These are phyloP conservation scores for Eupleurogrammus muticus DNA, from an alignment of 2,797 vertebrate genomes.

Conservation along the genomic window DNA sequence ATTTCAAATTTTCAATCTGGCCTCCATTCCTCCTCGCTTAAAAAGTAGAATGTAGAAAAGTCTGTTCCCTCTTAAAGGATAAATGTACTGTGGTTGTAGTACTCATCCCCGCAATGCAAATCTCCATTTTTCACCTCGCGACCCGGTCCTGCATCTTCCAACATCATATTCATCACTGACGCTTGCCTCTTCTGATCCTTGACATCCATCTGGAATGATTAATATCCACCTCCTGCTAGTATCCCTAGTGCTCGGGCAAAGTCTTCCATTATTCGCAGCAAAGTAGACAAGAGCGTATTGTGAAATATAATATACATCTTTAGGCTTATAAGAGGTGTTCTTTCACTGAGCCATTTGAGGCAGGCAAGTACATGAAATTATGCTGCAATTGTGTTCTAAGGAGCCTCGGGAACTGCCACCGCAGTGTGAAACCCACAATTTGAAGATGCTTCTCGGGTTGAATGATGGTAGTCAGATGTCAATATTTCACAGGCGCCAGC, in stretches of 20 bases:
- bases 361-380: slow-evolving; percentile 3
- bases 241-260: slow-evolving; percentile 24
- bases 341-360: slow-evolving; percentile 23
- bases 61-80: slow-evolving; percentile 43
- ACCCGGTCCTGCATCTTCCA: slow-evolving; percentile 21
- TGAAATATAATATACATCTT: slow-evolving; percentile 6
- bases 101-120: slow-evolving; percentile 9
- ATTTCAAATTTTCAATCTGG: slow-evolving; percentile 26
- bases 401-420: slow-evolving; percentile 6
- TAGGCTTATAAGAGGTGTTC: slow-evolving; percentile 9
- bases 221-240: slow-evolving; percentile 45
- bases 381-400: slow-evolving; percentile 10
- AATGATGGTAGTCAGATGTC: slow-evolving; percentile 22
- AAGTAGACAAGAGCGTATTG: slow-evolving; percentile 18
- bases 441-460: background rate
- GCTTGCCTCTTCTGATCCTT: slow-evolving; percentile 39
- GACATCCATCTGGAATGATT: slow-evolving; percentile 61
- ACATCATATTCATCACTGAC: slow-evolving; percentile 36
- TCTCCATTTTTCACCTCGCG: slow-evolving; percentile 9
- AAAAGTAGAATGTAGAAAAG: background rate
- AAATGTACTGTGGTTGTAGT: slow-evolving; percentile 32
- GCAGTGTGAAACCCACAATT: background rate
- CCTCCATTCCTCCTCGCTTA: background rate
- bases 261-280: slow-evolving; percentile 21
- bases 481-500: background rate